Evolutionary conservation across 2,113 vertebrate species (phyloP).

Genomic region (Balaeniceps rex): DNA sequence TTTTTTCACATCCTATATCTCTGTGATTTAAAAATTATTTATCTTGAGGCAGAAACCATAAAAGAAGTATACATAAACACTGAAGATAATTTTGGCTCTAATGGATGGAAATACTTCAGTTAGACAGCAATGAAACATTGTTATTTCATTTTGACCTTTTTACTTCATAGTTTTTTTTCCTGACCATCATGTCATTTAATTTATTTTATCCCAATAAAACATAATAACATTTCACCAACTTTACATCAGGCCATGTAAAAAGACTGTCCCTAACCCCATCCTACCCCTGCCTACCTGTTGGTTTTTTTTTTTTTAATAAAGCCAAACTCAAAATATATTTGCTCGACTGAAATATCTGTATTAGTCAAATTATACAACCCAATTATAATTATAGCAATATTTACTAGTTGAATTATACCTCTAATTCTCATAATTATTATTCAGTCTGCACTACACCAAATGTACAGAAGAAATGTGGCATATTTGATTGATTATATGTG

Average conservation of each 20-base stretch:
- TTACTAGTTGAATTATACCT: neutral
- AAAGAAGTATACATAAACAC: neutral
- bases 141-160: neutral
- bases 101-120: neutral
- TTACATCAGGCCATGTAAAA: neutral
- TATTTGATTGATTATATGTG: neutral
- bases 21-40: neutral
- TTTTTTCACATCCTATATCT: neutral
- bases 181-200: neutral
- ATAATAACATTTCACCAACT: neutral
- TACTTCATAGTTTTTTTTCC: neutral
- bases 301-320: neutral
- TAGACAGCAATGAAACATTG: neutral
- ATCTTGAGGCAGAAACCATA: neutral
- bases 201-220: neutral
- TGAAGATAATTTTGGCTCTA: neutral
- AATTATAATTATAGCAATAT: neutral
- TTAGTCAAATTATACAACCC: neutral
- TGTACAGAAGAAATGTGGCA: neutral
- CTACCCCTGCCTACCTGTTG: rapidly evolving
- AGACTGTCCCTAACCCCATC: neutral
- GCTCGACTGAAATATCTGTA: neutral
- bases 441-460: neutral
- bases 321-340: neutral
- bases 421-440: neutral